A percentile compares a stretch with the other conserved stretches of the same genome.
Conservation (phyloP, 2,888 invertebrate genomes). For the Exephanes ischioxanthus region DNA sequence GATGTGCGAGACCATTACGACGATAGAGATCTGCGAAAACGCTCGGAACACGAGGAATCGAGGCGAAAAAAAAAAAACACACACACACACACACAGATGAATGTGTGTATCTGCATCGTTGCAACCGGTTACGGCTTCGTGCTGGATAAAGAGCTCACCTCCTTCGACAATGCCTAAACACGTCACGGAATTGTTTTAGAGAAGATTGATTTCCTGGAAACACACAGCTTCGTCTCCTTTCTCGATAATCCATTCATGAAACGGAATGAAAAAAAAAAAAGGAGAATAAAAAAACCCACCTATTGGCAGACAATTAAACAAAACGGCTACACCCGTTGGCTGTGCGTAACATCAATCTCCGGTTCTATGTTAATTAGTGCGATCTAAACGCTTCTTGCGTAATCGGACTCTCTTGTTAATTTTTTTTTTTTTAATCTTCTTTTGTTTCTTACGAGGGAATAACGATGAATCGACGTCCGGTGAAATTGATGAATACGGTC, state of each 20-base stretch:
- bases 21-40: conserved; percentile 65
- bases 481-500: conserved; percentile 33
- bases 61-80: conserved; percentile 3
- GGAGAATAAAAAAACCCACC: not conserved
- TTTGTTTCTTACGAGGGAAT: not conserved
- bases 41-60: conserved; percentile 11
- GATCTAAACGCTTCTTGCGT: conserved; percentile 37
- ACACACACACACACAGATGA: not conserved
- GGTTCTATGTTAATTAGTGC: conserved; percentile 50
- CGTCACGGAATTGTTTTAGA: conserved; percentile 26
- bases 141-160: conserved; percentile 8
- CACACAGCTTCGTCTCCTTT: not conserved
- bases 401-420: conserved; percentile 23
- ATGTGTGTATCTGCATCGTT: conserved; percentile 20
- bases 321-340: conserved; percentile 10
- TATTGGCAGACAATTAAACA: conserved; percentile 25
- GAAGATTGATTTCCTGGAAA: conserved; percentile 20
- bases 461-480: conserved; percentile 17
- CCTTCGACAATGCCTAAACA: conserved; percentile 16
- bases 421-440: not conserved
- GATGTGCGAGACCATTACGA: conserved; percentile 68
- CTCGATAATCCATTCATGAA: conserved; percentile 36
- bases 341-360: conserved; percentile 49
- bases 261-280: not conserved
- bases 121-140: conserved; percentile 6